Base-by-base conservation (phyloP, 2,888 invertebrate species). In the Sinelater perroti region DNA sequence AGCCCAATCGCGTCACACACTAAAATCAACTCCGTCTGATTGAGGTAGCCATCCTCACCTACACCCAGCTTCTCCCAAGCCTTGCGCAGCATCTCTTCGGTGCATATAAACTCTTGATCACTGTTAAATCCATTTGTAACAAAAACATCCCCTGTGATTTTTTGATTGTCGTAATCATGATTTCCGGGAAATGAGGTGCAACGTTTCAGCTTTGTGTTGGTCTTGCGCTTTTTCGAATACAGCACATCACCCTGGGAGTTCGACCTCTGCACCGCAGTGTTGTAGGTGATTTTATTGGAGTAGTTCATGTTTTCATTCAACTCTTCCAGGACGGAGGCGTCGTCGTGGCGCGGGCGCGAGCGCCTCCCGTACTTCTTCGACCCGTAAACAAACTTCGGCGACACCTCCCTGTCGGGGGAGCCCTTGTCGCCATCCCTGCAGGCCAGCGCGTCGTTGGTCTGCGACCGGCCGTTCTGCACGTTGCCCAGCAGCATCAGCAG, bases 361-460 rank as follows among this genome's bases (percentile, higher is more conserved):
- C 89, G 81, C 0, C 90, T 81, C 0, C 90, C 90, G 77, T 90
- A 90, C 73, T 89, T 89, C 72, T 90, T 90, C 16, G 87, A 83
- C 1, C 90, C 90, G 68, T 87, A 86, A 0, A 89, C 84, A 64
- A 86, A 85, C 71, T 88, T 88, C 2, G 90, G 90, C 1, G 86
- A 88, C 7, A 88, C 85, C 77, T 89, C 90, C 28, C 88, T 82
- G 62, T 86, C 88, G 0, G 87, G 86, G 3, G 84, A 83, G 45
- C 77, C 76, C 17, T 70, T 18, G 61, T 84, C 84, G 14, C 14
- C 24, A 21, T 40, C 40, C 14, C 24, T 40, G 2, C 20, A 38
- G 2, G 7, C 18, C 20, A 20, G 61, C 31, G 11, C 63, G 52
- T 42, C 68, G 64, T 46, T 49, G 30, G 50, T 69, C 68, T 18